A percentile compares a stretch with the other conserved stretches of the same genome.
Conservation (phyloP, 2,113 vertebrate species). For the Trichechus manatus region DNA sequence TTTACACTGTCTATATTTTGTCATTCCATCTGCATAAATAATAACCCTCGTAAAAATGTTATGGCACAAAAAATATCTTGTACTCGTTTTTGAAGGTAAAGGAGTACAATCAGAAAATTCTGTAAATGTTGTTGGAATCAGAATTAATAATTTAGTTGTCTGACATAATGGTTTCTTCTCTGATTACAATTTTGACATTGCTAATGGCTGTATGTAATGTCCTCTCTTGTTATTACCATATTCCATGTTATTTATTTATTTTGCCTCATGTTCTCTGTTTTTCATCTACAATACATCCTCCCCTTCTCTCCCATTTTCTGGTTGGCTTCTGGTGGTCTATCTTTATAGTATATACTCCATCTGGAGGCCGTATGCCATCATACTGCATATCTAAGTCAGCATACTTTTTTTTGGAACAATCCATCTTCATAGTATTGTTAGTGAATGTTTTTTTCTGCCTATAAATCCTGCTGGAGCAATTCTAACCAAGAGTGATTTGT, state of each 20-base stretch:
- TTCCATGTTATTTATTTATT: not conserved
- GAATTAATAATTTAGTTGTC: not conserved
- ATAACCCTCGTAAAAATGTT: not conserved
- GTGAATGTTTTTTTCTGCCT: conserved; percentile 25
- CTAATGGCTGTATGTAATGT: not conserved
- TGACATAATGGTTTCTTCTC: not conserved
- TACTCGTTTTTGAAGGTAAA: not conserved
- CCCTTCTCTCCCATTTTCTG: not conserved
- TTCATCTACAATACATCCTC: not conserved
- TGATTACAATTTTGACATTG: not conserved
- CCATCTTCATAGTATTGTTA: conserved; percentile 47
- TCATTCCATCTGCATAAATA: not conserved
- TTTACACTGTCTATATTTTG: not conserved
- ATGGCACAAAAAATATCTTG: not conserved
- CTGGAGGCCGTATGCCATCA: not conserved
- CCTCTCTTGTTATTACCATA: not conserved
- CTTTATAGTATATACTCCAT: not conserved
- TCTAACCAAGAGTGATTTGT: conserved; percentile 67
- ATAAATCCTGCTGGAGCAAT: conserved; percentile 65
- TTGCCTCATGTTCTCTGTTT: not conserved
- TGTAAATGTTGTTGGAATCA: not conserved
- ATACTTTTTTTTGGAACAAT: conserved; percentile 3
- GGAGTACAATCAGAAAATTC: not conserved
- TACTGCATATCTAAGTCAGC: not conserved
- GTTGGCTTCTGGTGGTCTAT: not conserved